Evolutionary conservation across 2,888 invertebrate genomes (phyloP), one percentile per base, ranked within the genome.

Genomic region (Gryllus longicercus): DNA sequence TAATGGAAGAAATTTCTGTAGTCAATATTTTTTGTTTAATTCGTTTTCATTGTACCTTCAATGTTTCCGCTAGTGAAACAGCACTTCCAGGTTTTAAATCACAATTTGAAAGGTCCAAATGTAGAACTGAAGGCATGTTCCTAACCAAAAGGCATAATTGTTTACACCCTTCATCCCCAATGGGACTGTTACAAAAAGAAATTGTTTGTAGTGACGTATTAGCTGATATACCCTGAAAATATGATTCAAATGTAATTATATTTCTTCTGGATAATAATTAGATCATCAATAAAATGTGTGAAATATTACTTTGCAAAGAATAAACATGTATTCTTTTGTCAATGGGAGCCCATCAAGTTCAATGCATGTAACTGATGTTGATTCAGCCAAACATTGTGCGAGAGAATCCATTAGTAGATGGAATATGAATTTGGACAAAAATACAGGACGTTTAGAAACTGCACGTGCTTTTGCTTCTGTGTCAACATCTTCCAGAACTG

Each of bases 271-370:
- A 38, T 38, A 38, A 38, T 38, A 38, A 38, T 38, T 1, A 8
- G 38, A 38, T 38, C 38, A 38, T 38, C 38, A 38, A 38, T 38
- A 38, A 38, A 38, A 38, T 38, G 38, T 38, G 38, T 5, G 38
- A 38, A 8, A 5, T 38, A 38, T 79, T 50, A 79, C 79, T 63
- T 75, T 21, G 5, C 63, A 11, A 25, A 80, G 49, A 11, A 51
- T 16, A 11, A 11, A 38, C 10, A 81, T 50, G 84, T 93, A 93
- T 21, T 93, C 91, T 82, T 90, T 89, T 82, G 90, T 90, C 77
- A 95, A 85, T 0, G 94, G 94, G 50, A 95, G 85, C 0, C 94
- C 94, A 84, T 94, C 94, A 18, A 95, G 86, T 82, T 92, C 90
- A 50, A 95, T 85, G 10, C 89, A 87, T 1, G 90, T 89, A 14